Evolutionary conservation across 2,113 vertebrate genomes (phyloP).

Genomic region (Pachycephala philippinensis): DNA sequence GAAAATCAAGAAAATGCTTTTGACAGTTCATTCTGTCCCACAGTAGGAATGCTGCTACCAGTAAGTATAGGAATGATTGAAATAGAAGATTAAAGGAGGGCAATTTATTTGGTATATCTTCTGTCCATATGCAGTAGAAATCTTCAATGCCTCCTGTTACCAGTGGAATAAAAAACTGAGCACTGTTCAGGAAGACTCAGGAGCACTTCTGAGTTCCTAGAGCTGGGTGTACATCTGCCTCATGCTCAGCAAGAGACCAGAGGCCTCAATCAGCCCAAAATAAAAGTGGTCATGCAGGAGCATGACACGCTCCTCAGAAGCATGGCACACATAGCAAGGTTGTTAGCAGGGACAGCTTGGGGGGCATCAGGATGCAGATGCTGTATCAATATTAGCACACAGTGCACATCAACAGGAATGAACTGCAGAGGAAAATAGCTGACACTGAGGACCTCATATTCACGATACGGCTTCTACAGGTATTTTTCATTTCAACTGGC

Average conservation of each 20-base stretch:
- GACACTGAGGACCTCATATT: neutral
- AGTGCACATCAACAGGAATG: neutral
- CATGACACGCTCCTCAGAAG: neutral
- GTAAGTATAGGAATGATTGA: neutral
- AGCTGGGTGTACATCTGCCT: neutral
- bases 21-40: neutral
- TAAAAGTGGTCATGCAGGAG: neutral
- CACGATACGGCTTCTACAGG: neutral
- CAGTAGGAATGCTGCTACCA: neutral
- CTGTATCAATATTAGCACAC: neutral
- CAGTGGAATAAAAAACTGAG: neutral
- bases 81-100: neutral
- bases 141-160: neutral
- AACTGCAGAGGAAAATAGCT: neutral
- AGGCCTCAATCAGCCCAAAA: neutral
- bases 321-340: accelerated
- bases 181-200: neutral
- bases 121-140: neutral
- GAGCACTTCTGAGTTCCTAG: neutral
- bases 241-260: neutral
- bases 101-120: neutral
- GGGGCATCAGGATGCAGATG: neutral
- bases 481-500: neutral
- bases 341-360: neutral
- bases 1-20: neutral